These are phyloP conservation scores for Parauchenoglanis ngamensis DNA, from an alignment of 2,797 vertebrate genomes.

Conservation along the genomic window DNA sequence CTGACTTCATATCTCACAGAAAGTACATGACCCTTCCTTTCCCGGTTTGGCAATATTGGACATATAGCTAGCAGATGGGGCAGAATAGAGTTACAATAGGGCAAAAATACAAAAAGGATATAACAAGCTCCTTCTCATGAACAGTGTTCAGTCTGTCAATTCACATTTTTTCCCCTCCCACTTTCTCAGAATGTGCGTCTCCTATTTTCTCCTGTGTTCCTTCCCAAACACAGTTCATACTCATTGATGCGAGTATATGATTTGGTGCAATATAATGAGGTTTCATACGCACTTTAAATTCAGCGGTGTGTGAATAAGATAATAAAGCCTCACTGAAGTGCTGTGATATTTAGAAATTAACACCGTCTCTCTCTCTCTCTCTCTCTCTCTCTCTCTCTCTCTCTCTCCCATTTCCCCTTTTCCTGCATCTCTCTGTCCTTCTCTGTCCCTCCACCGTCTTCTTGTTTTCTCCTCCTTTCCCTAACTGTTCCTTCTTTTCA, in stretches of 20 bases:
- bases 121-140: background rate
- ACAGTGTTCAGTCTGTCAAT: background rate
- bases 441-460: background rate
- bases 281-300: slow-evolving; percentile 10
- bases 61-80: background rate
- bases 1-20: background rate
- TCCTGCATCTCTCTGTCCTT: background rate
- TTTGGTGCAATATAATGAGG: background rate
- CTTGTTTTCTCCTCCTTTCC: background rate
- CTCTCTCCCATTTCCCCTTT: background rate
- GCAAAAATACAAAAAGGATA: background rate
- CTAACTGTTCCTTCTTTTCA: background rate
- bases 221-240: slow-evolving; percentile 12
- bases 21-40: background rate
- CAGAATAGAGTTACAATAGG: background rate
- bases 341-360: slow-evolving; percentile 15
- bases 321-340: slow-evolving; percentile 27
- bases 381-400: background rate
- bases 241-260: slow-evolving; percentile 31
- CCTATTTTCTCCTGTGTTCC: slow-evolving; percentile 23
- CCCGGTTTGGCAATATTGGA: background rate
- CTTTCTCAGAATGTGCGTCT: background rate
- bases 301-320: slow-evolving; percentile 10
- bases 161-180: slow-evolving; percentile 10
- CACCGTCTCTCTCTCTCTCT: background rate